phyloP scores from a whole-genome alignment of 1,140 invertebrate species.

The Arctopsyche grandis region DNA sequence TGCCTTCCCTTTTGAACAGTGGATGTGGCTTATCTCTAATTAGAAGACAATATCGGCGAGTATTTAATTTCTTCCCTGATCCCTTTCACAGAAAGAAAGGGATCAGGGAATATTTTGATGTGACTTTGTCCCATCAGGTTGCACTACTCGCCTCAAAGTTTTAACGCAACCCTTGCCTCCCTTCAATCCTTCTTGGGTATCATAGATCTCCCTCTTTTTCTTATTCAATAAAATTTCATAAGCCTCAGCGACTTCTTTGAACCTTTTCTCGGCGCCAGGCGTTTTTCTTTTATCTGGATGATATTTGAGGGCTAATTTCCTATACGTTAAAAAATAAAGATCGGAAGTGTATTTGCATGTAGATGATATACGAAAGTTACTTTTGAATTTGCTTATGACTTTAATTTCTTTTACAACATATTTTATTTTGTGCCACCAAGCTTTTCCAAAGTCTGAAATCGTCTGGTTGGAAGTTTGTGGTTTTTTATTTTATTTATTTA shows the following conservation, averaged over 20 bases:
- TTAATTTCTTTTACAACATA: too few relatives aligned
- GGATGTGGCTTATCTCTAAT: conserved; percentile 97
- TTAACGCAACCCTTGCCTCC: conserved; percentile 90
- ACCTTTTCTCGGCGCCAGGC: conserved; percentile 93
- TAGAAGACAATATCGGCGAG: conserved; percentile 99
- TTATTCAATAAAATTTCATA: conserved; percentile 97
- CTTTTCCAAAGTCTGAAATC: too few relatives aligned
- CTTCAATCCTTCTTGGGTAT: conserved; percentile 95
- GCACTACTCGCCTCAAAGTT: conserved; percentile 91
- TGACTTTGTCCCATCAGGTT: conserved; percentile 98
- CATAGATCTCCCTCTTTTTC: conserved; percentile 95
- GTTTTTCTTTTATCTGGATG: conserved; percentile 99
- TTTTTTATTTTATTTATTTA: too few relatives aligned
- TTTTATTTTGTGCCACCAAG: too few relatives aligned
- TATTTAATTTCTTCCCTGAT: conserved; percentile 94
- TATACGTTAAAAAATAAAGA: conserved; percentile 74
- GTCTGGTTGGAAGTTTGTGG: too few relatives aligned
- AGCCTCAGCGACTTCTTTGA: conserved; percentile 98
- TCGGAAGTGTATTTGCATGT: too few relatives aligned
- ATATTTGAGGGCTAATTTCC: conserved; percentile 97
- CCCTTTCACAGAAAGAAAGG: too few relatives aligned
- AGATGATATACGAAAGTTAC: too few relatives aligned
- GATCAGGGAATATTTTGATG: conserved; percentile 98
- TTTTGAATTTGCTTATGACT: too few relatives aligned
- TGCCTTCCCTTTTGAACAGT: conserved; percentile 93